phyloP scores from a whole-genome alignment of 2,113 vertebrate species.

The Tragelaphus scriptus region DNA sequence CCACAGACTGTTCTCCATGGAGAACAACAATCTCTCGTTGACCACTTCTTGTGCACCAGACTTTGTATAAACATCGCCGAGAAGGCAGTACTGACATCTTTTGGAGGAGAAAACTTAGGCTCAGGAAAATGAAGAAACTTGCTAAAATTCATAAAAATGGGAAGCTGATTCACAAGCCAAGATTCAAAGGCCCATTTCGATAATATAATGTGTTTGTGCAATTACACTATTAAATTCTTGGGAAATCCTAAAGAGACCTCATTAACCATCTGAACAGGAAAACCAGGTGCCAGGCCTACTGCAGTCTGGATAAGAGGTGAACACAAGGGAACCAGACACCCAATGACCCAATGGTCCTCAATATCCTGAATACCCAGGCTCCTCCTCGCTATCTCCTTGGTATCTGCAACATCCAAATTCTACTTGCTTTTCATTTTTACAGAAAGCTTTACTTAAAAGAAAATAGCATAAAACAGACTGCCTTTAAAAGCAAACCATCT shows the following conservation, averaged over 20 bases:
- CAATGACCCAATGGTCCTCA: rapidly evolving
- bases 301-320: background rate
- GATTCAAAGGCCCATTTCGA: background rate
- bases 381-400: background rate
- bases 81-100: background rate
- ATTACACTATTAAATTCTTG: background rate
- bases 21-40: rapidly evolving
- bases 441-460: background rate
- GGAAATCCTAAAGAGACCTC: background rate
- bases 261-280: no score
- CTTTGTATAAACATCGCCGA: background rate
- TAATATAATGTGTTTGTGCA: no score
- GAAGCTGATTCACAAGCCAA: background rate
- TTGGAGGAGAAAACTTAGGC: background rate
- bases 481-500: background rate
- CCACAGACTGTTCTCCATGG: no score
- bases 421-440: background rate
- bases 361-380: background rate
- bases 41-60: background rate
- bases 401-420: background rate
- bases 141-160: background rate
- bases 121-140: background rate
- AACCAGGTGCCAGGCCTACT: background rate
- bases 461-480: background rate
- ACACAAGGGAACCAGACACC: background rate